These are phyloP conservation scores for Plusia festucae DNA, from an alignment of 2,888 invertebrate species.

Conservation along the genomic window DNA sequence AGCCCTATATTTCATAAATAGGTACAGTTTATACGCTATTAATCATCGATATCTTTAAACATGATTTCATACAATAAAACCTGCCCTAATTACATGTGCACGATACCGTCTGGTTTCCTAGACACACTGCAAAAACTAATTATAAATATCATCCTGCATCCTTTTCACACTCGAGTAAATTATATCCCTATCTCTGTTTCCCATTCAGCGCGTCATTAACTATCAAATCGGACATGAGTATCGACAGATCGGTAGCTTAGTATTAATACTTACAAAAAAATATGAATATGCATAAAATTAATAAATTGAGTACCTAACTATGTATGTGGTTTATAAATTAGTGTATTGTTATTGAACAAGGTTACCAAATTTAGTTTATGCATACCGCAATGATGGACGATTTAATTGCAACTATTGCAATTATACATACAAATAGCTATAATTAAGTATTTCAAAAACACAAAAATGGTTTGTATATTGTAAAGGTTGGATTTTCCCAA, in stretches of 20 bases:
- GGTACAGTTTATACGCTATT: neutral
- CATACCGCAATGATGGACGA: too few species aligned
- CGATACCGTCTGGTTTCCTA: constrained; percentile 36
- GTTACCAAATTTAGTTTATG: too few species aligned
- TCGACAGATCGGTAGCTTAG: constrained; percentile 57
- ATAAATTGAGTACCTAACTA: constrained; percentile 22
- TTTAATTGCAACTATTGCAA: too few species aligned
- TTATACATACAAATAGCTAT: too few species aligned
- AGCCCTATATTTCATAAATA: neutral
- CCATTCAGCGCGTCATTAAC: constrained; percentile 37
- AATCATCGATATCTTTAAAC: constrained; percentile 6
- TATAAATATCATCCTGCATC: constrained; percentile 24
- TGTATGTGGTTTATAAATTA: constrained; percentile 7
- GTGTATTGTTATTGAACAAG: constrained; percentile 8
- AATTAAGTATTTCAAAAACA: too few species aligned
- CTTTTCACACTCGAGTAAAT: constrained; percentile 7
- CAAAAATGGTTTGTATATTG: too few species aligned
- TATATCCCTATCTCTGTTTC: constrained; percentile 18
- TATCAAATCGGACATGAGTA: constrained; percentile 49
- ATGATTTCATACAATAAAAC: constrained; percentile 33
- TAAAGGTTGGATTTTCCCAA: too few species aligned
- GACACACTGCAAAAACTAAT: constrained; percentile 47
- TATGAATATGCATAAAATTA: constrained; percentile 26
- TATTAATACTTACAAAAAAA: constrained; percentile 51
- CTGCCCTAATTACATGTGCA: constrained; percentile 37